A percentile compares a stretch with the other conserved stretches of the same genome.
Evolutionary conservation across 2,888 invertebrate genomes (phyloP).

Genomic region (Drosophila fulvimacula): DNA sequence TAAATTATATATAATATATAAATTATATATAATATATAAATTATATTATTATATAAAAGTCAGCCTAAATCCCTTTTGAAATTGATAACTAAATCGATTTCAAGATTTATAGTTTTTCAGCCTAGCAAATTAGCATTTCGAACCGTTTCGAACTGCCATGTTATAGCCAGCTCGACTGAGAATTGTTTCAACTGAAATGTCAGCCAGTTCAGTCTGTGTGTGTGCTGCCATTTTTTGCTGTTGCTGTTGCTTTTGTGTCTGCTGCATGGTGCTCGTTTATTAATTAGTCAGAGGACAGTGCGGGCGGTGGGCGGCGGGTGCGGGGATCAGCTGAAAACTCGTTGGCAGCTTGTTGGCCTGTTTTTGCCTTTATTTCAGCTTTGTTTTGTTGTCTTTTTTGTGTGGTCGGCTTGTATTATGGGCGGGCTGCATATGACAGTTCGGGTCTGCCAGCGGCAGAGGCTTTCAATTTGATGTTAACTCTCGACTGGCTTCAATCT

Average conservation of each 20-base stretch:
- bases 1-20: too few relatives aligned
- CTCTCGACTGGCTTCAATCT: slow-evolving; percentile 22
- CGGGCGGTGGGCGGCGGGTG: slow-evolving; percentile 9
- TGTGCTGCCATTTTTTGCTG: slow-evolving; percentile 32
- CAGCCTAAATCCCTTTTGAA: neutral
- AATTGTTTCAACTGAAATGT: slow-evolving; percentile 30
- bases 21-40: too few relatives aligned
- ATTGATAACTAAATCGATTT: neutral
- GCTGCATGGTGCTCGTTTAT: slow-evolving; percentile 41
- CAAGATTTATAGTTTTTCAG: neutral
- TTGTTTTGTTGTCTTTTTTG: slow-evolving; percentile 1
- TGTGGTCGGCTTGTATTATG: slow-evolving; percentile 3
- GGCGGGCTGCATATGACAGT: slow-evolving; percentile 38
- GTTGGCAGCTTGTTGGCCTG: slow-evolving; percentile 24
- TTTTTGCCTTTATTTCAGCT: neutral
- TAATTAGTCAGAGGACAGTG: slow-evolving; percentile 63
- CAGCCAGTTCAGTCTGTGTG: neutral
- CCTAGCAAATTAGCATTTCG: neutral
- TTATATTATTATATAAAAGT: too few relatives aligned
- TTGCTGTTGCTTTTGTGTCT: slow-evolving; percentile 9
- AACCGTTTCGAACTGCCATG: neutral
- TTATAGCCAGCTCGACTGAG: neutral
- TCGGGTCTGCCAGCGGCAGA: slow-evolving; percentile 5
- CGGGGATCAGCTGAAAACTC: slow-evolving; percentile 13
- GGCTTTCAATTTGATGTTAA: slow-evolving; percentile 33